Evolutionary conservation across 2,888 invertebrate species (phyloP).

Genomic region (Coecobrya sp.): DNA sequence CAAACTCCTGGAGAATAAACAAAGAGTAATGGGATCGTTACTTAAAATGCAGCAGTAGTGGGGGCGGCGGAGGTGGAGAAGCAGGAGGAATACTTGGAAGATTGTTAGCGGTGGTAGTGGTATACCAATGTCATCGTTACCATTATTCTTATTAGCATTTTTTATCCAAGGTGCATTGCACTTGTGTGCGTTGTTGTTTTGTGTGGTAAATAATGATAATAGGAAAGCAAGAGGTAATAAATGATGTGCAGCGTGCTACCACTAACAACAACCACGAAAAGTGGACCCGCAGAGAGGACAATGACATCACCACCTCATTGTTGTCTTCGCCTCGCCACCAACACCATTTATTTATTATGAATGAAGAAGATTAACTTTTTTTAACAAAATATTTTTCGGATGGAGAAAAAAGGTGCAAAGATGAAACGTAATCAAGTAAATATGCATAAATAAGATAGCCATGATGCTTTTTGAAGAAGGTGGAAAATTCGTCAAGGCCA

Average conservation of each 20-base stretch:
- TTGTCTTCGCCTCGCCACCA: not conserved
- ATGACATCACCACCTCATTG: conserved; percentile 9
- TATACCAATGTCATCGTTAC: conserved; percentile 36
- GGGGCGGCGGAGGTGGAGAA: not conserved
- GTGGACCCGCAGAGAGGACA: conserved; percentile 3
- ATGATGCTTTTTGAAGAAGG: not conserved
- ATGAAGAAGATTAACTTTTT: conserved; percentile 40
- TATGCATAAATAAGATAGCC: no score
- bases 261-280: not conserved
- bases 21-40: conserved; percentile 62
- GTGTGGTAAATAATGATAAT: conserved; percentile 17
- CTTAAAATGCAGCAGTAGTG: conserved; percentile 34
- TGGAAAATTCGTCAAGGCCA: not conserved
- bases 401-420: no score
- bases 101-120: not conserved
- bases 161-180: conserved; percentile 27
- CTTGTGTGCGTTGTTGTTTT: not conserved
- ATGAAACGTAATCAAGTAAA: no score
- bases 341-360: conserved; percentile 13
- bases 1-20: conserved; percentile 38
- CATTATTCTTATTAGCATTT: conserved; percentile 11
- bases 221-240: conserved; percentile 1
- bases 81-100: not conserved
- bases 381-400: not conserved
- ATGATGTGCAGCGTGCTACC: not conserved